These are phyloP conservation scores for Uropetala carovei DNA, from an alignment of 2,888 invertebrate genomes.

Conservation along the genomic window DNA sequence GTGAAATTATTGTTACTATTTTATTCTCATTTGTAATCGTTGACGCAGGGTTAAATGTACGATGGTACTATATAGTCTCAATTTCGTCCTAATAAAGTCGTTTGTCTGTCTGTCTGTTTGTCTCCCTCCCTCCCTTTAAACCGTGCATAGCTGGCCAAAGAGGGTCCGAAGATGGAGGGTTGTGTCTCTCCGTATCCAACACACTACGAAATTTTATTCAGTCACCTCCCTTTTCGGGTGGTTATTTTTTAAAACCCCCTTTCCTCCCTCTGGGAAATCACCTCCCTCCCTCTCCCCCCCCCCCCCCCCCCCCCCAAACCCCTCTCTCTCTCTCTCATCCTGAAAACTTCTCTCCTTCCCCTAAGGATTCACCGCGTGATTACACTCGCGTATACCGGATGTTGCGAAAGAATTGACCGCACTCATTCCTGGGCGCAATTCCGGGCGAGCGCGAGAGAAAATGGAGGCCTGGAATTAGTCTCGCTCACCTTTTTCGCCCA, in stretches of 20 bases:
- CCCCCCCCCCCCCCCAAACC: background rate
- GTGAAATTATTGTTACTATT: no score
- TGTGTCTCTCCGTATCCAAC: background rate
- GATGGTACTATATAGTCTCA: no score
- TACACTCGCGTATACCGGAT: slow-evolving; percentile 68
- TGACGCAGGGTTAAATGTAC: no score
- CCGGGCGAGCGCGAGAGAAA: slow-evolving; percentile 1
- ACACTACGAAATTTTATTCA: background rate
- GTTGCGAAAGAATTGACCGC: slow-evolving; percentile 75
- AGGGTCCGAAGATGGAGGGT: background rate
- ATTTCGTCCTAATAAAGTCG: no score
- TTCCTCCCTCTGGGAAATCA: slow-evolving; percentile 33
- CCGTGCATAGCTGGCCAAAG: background rate
- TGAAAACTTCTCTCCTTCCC: background rate
- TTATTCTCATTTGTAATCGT: no score
- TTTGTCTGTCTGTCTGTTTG: no score
- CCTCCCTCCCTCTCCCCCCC: background rate
- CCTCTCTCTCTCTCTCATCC: background rate
- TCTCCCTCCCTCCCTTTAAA: background rate
- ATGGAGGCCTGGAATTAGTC: background rate
- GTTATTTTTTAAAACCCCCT: no score
- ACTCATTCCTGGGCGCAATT: slow-evolving; percentile 73
- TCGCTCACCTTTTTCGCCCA: background rate
- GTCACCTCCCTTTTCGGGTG: background rate
- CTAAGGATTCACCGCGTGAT: slow-evolving; percentile 7